Conservation (phyloP, 2,113 vertebrate genomes). For the Panthera uncia region DNA sequence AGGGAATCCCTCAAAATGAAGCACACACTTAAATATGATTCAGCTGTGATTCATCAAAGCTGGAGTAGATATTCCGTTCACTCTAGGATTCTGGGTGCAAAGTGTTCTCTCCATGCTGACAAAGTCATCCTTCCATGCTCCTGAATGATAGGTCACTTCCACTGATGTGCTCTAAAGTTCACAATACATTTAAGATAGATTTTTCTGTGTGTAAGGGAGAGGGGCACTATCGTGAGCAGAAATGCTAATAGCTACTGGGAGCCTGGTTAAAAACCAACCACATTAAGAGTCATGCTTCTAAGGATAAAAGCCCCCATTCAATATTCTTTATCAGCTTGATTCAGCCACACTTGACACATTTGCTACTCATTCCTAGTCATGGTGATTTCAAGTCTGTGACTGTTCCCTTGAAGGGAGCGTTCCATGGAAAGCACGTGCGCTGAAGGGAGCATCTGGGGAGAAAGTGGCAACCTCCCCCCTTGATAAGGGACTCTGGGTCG, state of each 20-base stretch:
- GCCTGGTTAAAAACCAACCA: not conserved
- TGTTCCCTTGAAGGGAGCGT: not conserved
- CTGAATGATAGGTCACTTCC: not conserved
- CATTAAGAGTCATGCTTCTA: not conserved
- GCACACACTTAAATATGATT: constrained; percentile 12
- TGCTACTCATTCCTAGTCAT: not conserved
- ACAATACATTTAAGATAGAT: not conserved
- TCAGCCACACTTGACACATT: not conserved
- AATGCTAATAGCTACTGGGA: not conserved
- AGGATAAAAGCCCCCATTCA: not conserved
- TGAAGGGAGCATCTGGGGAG: not conserved
- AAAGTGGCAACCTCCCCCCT: not conserved
- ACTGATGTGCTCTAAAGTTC: not conserved
- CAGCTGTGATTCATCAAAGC: constrained; percentile 52
- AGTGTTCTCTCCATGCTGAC: not conserved
- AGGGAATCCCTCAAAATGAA: constrained; percentile 55
- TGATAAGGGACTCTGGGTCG: not conserved
- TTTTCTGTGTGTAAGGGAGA: not conserved
- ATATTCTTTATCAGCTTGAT: not conserved
- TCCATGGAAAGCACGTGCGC: not conserved
- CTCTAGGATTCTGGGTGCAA: not conserved
- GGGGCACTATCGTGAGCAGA: not conserved
- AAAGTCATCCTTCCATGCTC: not conserved
- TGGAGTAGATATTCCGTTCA: not conserved
- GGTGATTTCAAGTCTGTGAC: not conserved